Conservation (phyloP, 2,888 invertebrate species). For the Ferdinandea cuprea region DNA sequence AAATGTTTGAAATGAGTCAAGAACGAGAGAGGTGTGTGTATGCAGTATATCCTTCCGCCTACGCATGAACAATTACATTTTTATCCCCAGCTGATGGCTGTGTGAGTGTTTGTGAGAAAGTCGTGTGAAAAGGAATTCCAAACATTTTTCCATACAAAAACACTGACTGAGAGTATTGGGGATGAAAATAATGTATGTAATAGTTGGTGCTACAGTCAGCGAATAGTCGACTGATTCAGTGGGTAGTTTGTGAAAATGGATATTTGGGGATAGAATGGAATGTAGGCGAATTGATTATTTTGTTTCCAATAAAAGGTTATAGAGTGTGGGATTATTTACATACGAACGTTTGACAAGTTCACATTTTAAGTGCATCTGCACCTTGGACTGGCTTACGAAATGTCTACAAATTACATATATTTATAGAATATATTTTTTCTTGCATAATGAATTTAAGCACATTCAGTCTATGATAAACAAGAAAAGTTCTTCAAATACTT, state of each 20-base stretch:
- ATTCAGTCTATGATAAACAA: no score
- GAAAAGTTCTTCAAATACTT: no score
- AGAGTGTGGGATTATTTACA: no score
- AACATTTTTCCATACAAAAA: slow-evolving; percentile 54
- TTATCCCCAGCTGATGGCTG: slow-evolving; percentile 11
- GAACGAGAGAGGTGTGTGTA: slow-evolving; percentile 33
- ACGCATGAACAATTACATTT: slow-evolving; percentile 64
- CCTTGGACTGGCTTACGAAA: no score
- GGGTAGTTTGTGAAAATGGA: neutral
- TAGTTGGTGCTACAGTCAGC: slow-evolving; percentile 18
- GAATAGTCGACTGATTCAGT: slow-evolving; percentile 28
- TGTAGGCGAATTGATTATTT: neutral
- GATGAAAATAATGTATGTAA: neutral
- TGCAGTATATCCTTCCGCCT: slow-evolving; percentile 58
- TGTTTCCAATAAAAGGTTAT: no score
- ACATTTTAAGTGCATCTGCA: no score
- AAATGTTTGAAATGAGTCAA: slow-evolving; percentile 23
- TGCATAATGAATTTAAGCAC: no score
- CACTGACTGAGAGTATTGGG: slow-evolving; percentile 18
- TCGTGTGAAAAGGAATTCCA: slow-evolving; percentile 53
- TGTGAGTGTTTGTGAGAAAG: slow-evolving; percentile 21
- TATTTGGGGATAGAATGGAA: neutral
- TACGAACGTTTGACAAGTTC: no score
- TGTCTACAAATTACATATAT: no score
- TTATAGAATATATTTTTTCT: no score